Base-by-base conservation (phyloP, 2,797 vertebrate genomes). In the Poecilia wingei region DNA sequence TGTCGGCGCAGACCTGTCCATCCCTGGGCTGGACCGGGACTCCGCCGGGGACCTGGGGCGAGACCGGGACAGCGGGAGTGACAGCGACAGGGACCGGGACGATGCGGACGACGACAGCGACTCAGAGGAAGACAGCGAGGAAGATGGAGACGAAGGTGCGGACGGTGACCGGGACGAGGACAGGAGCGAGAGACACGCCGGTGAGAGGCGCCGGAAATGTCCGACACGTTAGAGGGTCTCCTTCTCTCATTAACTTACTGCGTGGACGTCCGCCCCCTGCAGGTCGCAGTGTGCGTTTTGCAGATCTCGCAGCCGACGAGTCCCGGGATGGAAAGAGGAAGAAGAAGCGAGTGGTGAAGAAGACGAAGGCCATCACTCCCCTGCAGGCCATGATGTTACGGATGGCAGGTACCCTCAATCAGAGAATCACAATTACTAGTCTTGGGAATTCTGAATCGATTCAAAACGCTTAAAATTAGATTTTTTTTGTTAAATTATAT, bases 321-420 rank as follows among this genome's bases (percentile, higher is more conserved):
- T 84, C 95, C 0, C 96, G 91, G 61, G 95, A 96, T 5, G 96
- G 94, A 80, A 98, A 97, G 82, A 97, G 95, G 83, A 97, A 96
- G 88, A 97, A 94, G 77, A 96, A 94, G 90, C 95, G 96, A 73
- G 85, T 96, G 77, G 97, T 97, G 85, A 99, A 98, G 94, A 98
- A 97, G 86, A 97, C 96, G 55, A 99, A 99, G 89, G 98, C 97
- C 53, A 96, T 99, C 81, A 99, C 98, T 14, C 98, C 98, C 0
- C 96, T 99, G 69, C 98, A 99, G 92, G 98, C 98, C 49, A 99
- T 99, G 98, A 99, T 99, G 98, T 95, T 99, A 39, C 96, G 97
- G 90, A 99, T 99, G 98, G 98, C 98, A 93, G 98, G 98, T 99
- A 92, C 33, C 7, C 25, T 0, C 41, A 47, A 31, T 18, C 9